Percentiles rank a stretch among this genome's conserved stretches.
These are phyloP conservation scores for Platycnemis pennipes DNA, from an alignment of 2,888 invertebrate species.

Conservation along the genomic window DNA sequence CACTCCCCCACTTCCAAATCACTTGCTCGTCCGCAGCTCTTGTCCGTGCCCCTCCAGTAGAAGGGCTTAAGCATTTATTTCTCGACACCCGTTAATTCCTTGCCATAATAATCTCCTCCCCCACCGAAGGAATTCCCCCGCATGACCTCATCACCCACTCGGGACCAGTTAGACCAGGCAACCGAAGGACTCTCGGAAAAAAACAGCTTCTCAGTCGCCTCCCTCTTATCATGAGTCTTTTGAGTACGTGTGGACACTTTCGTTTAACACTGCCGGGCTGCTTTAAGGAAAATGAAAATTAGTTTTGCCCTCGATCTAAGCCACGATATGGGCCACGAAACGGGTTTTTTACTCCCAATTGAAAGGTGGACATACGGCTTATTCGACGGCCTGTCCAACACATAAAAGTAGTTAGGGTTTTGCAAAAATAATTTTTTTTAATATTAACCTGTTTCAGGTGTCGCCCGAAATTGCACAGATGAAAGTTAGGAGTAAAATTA, in stretches of 20 bases:
- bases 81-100: background rate
- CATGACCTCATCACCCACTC: slow-evolving; percentile 63
- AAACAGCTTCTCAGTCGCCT: background rate
- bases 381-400: too few relatives aligned
- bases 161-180: background rate
- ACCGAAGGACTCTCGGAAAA: background rate
- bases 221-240: background rate
- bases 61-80: background rate
- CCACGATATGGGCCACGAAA: too few relatives aligned
- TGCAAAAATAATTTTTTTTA: too few relatives aligned
- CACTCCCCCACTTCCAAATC: too few relatives aligned
- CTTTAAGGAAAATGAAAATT: too few relatives aligned
- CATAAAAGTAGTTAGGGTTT: too few relatives aligned
- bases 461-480: too few relatives aligned
- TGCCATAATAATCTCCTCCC: background rate
- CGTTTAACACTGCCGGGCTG: background rate
- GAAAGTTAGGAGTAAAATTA: too few relatives aligned
- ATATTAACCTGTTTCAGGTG: too few relatives aligned
- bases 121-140: background rate
- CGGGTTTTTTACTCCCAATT: too few relatives aligned
- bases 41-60: background rate
- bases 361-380: too few relatives aligned
- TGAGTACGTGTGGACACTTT: background rate
- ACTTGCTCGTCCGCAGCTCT: background rate
- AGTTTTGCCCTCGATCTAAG: too few relatives aligned